Base-by-base conservation (phyloP, 2,113 vertebrate genomes). In the Phrynosoma blainvillii region DNA sequence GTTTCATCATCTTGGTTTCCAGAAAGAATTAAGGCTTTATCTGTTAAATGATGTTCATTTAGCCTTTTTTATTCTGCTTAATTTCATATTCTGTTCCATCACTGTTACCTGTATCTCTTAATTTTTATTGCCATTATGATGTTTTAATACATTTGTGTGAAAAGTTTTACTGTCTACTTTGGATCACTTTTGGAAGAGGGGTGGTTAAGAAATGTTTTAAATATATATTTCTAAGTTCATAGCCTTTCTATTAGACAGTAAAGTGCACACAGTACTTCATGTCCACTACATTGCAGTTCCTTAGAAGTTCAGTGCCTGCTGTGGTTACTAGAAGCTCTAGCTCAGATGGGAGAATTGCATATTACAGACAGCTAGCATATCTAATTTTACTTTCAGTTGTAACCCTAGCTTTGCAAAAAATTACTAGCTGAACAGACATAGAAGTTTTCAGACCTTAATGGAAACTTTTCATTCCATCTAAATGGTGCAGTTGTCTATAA, bases 381-480 rank as follows among this genome's bases (percentile, higher is more conserved):
- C 86, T 54, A 0, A 79, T 65, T 59, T 73, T 80, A 66, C 88
- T 87, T 90, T 86, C 86, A 90, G 84, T 85, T 83, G 75, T 84
- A 78, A 86, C 90, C 66, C 90, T 89, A 92, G 79, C 30, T 90
- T 94, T 91, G 84, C 79, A 92, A n/a, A 89, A 87, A 92, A 87
- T 89, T 92, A 80, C 86, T 87, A 47, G 81, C 91, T 93, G 93
- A 94, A 87, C 90, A 89, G 92, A 92, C 94, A 96, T 85, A 93
- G 89, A 95, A 73, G 76, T 89, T 94, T 89, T 89, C 91, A 93
- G 42, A 73, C 81, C 87, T 88, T 97, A 95, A 97, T 97, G 96
- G 96, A 96, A 96, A 96, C 89, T 92, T 96, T 94, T 94, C 93
- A 93, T 94, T 96, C 92, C 86, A 92, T 89, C 90, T 94, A 94